These are phyloP conservation scores for Hydriomena furcata DNA, from an alignment of 2,888 invertebrate genomes.

Conservation along the genomic window DNA sequence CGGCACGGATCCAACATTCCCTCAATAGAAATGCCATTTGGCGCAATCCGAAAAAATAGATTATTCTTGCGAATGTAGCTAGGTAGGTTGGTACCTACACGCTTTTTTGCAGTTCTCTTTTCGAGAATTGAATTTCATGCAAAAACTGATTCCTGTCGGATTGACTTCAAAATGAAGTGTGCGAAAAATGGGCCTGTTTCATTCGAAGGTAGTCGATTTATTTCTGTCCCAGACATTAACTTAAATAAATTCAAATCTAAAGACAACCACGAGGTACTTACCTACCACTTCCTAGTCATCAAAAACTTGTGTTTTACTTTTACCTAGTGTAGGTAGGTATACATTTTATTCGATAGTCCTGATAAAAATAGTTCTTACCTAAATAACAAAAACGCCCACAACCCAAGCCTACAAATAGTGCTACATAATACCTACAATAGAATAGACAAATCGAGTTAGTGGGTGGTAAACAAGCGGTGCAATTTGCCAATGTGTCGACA, in stretches of 20 bases:
- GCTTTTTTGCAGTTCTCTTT: too few relatives aligned
- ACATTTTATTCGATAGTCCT: too few relatives aligned
- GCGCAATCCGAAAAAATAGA: constrained; percentile 29
- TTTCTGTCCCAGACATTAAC: too few relatives aligned
- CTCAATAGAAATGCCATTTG: constrained; percentile 66
- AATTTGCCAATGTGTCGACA: constrained; percentile 60
- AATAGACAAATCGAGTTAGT: constrained; percentile 56
- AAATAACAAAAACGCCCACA: constrained; percentile 22
- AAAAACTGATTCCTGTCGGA: too few relatives aligned
- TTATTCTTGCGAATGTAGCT: constrained; percentile 3
- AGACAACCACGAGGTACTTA: too few relatives aligned
- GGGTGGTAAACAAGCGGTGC: constrained; percentile 56
- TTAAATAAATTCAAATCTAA: too few relatives aligned
- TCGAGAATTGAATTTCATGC: not conserved
- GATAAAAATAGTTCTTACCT: too few relatives aligned
- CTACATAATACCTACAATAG: constrained; percentile 7
- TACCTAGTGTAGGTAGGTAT: not conserved
- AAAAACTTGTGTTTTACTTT: too few relatives aligned
- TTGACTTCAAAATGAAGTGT: too few relatives aligned
- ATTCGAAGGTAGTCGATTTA: not conserved
- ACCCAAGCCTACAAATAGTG: constrained; percentile 21
- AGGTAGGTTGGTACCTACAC: not conserved
- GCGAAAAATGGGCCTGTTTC: too few relatives aligned
- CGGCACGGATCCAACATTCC: constrained; percentile 58
- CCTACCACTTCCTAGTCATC: too few relatives aligned